Percentiles rank a stretch among this genome's conserved stretches.
These are phyloP conservation scores for Tauraco erythrolophus DNA, from an alignment of 2,113 vertebrate genomes.

Conservation along the genomic window DNA sequence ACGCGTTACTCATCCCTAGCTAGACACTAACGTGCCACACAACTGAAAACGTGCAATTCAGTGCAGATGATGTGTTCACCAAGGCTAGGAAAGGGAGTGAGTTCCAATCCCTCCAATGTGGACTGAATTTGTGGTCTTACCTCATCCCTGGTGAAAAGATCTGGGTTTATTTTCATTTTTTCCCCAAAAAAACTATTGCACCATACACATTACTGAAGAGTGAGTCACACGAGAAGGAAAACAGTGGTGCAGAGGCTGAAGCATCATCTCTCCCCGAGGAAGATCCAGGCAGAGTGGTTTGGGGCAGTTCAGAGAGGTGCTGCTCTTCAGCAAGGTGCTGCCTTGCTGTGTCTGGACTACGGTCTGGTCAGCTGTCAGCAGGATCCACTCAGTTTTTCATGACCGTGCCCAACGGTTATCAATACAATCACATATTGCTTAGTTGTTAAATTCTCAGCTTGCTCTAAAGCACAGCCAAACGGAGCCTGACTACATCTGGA, in stretches of 20 bases:
- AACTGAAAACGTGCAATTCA: not conserved
- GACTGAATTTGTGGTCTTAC: not conserved
- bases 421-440: not conserved
- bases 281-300: not conserved
- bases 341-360: not conserved
- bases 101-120: not conserved
- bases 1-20: rapidly evolving
- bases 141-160: not conserved
- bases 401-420: not conserved
- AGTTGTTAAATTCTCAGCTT: conserved; percentile 3
- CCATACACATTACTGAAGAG: not conserved
- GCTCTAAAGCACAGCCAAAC: conserved; percentile 7
- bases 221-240: not conserved
- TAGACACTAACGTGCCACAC: not conserved
- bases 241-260: not conserved
- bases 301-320: not conserved
- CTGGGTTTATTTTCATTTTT: not conserved
- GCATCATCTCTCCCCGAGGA: rapidly evolving
- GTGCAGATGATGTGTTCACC: not conserved
- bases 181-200: not conserved
- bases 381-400: not conserved
- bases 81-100: not conserved
- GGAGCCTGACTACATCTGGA: conserved; percentile 5
- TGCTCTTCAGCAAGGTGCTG: no score
- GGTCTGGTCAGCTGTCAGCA: not conserved